Percentiles rank a stretch among this genome's conserved stretches.
Evolutionary conservation across 2,797 vertebrate genomes (phyloP).

Genomic region (Danio kyathit): DNA sequence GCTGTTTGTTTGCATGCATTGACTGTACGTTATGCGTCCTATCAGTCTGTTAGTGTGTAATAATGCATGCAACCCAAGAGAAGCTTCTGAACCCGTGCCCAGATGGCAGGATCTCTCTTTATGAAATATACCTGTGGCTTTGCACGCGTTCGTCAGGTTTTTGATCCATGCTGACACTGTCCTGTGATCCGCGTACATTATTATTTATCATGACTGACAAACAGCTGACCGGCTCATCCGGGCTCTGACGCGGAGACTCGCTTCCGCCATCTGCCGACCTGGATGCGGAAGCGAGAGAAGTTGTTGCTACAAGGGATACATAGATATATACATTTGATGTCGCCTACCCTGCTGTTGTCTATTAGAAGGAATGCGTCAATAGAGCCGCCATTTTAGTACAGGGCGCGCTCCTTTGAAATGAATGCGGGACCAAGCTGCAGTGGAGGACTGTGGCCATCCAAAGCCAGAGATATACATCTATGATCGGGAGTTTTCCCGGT

Average conservation of each 20-base stretch:
- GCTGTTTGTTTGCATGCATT: constrained; percentile 2
- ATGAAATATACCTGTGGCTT: constrained; percentile 31
- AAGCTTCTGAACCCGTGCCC: neutral
- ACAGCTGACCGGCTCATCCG: constrained; percentile 43
- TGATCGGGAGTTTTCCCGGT: too few species aligned
- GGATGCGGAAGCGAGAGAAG: neutral
- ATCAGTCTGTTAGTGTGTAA: neutral
- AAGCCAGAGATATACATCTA: too few species aligned
- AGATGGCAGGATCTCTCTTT: neutral
- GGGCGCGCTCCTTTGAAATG: too few species aligned
- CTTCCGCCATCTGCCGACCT: constrained; percentile 23
- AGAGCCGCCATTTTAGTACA: too few species aligned
- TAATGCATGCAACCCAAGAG: neutral
- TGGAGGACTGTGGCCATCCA: too few species aligned
- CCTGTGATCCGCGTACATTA: constrained; percentile 1
- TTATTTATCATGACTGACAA: constrained; percentile 48
- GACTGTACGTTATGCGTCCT: neutral
- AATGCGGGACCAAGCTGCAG: too few species aligned
- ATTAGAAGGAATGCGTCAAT: too few species aligned
- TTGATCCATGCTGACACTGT: constrained; percentile 36
- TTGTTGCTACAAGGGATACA: too few species aligned
- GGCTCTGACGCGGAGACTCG: neutral
- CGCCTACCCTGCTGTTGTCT: too few species aligned
- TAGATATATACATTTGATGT: too few species aligned
- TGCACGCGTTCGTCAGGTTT: constrained; percentile 62